Evolutionary conservation across 2,888 invertebrate species (phyloP).

Genomic region (Drosophila robusta): DNA sequence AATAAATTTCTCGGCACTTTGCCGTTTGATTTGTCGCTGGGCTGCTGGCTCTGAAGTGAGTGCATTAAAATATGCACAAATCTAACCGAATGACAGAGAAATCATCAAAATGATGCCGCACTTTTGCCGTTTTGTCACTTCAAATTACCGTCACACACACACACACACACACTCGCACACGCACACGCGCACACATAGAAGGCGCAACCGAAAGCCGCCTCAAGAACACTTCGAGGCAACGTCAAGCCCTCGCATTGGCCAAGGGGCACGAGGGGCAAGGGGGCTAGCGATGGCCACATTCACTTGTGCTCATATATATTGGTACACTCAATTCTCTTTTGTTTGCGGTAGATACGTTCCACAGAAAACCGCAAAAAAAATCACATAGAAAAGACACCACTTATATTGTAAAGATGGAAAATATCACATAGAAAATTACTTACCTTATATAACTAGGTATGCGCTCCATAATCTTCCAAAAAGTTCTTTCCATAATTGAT

Average conservation of each 20-base stretch:
- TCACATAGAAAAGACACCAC: too few relatives aligned
- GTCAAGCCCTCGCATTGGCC: slow-evolving; percentile 16
- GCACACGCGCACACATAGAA: slow-evolving; percentile 5
- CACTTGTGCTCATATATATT: slow-evolving; percentile 32
- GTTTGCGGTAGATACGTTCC: too few relatives aligned
- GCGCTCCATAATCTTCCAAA: too few relatives aligned
- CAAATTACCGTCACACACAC: slow-evolving; percentile 65
- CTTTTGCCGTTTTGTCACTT: slow-evolving; percentile 76
- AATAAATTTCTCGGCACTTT: slow-evolving; percentile 78
- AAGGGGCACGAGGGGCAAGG: background rate
- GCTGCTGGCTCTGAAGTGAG: slow-evolving; percentile 11
- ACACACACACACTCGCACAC: slow-evolving; percentile 31
- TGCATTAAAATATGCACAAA: slow-evolving; percentile 68
- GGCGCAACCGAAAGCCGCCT: slow-evolving; percentile 14
- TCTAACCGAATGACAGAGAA: slow-evolving; percentile 56
- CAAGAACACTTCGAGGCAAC: slow-evolving; percentile 48
- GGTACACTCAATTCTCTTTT: slow-evolving; percentile 40
- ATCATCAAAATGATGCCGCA: slow-evolving; percentile 70
- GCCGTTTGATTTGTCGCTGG: slow-evolving; percentile 68
- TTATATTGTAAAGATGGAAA: too few relatives aligned
- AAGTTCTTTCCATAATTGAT: too few relatives aligned
- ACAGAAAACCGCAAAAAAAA: too few relatives aligned
- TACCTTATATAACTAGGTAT: too few relatives aligned
- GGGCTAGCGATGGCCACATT: slow-evolving; percentile 1
- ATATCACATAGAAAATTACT: too few relatives aligned